Evolutionary conservation across 2,113 vertebrate species (phyloP).

Genomic region (Cyprinodon variegatus): DNA sequence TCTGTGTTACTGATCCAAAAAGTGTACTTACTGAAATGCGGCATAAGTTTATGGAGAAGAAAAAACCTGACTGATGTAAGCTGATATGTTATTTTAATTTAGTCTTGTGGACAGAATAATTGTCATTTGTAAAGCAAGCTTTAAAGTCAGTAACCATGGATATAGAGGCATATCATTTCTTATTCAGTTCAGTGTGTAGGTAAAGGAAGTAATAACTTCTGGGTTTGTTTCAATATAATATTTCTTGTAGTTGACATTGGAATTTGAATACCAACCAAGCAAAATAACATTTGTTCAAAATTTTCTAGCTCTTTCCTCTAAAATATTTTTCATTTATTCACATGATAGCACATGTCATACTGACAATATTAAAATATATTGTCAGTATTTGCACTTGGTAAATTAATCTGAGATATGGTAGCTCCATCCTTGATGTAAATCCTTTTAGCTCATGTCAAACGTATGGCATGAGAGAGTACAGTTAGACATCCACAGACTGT

Average conservation of each 20-base stretch:
- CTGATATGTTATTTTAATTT: neutral
- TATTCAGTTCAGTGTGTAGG: neutral
- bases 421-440: neutral
- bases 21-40: neutral
- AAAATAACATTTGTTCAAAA: constrained; percentile 1
- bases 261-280: neutral
- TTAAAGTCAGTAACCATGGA: neutral
- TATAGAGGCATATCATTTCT: neutral
- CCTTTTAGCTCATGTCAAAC: constrained; percentile 35
- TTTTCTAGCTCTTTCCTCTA: neutral
- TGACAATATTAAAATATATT: constrained; percentile 1
- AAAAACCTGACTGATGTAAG: neutral
- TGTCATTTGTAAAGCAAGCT: neutral
- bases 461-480: constrained; percentile 37
- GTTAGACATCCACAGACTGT: constrained; percentile 41
- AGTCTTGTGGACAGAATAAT: neutral
- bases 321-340: neutral
- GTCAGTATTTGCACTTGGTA: constrained; percentile 3
- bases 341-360: neutral
- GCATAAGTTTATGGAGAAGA: neutral
- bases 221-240: neutral
- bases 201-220: neutral
- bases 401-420: constrained; percentile 7
- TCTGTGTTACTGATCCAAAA: neutral
- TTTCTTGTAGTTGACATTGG: neutral